Percentiles rank a stretch among this genome's conserved stretches.
phyloP scores from a whole-genome alignment of 2,888 invertebrate species.

The Lasioglossum marginatum region DNA sequence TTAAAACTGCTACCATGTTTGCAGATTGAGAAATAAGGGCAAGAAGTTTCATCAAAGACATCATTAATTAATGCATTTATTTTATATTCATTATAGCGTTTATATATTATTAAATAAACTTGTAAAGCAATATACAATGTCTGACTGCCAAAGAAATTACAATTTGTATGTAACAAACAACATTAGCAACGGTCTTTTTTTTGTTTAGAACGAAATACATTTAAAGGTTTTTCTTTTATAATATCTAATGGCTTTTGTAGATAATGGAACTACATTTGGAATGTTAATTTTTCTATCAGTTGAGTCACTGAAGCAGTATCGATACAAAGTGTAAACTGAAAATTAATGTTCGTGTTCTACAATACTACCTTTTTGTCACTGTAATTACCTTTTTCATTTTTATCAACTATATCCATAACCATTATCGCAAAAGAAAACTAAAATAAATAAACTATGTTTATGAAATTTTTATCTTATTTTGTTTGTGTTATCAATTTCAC shows the following conservation, averaged over 20 bases:
- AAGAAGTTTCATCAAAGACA: conserved; percentile 8
- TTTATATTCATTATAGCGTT: conserved; percentile 50
- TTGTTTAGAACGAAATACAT: conserved; percentile 25
- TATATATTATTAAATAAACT: conserved; percentile 44
- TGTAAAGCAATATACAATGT: conserved; percentile 48
- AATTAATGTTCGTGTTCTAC: neutral
- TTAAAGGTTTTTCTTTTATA: conserved; percentile 14
- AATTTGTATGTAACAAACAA: conserved; percentile 25
- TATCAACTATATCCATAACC: conserved; percentile 34
- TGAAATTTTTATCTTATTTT: conserved; percentile 41
- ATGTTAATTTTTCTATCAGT: conserved; percentile 48
- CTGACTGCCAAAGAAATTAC: conserved; percentile 38
- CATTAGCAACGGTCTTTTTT: neutral
- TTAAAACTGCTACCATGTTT: neutral
- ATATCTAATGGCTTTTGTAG: conserved; percentile 18
- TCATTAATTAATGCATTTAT: conserved; percentile 22
- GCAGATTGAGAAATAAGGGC: neutral
- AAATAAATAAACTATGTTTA: conserved; percentile 50
- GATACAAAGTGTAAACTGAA: conserved; percentile 11
- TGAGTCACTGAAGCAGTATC: conserved; percentile 1
- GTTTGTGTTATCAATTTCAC: conserved; percentile 39
- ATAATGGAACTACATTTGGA: conserved; percentile 35
- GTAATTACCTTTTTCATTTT: conserved; percentile 28
- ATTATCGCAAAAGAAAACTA: conserved; percentile 27
- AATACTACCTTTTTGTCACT: conserved; percentile 23